Conservation (phyloP, 2,888 invertebrate species). For the Smittia sp. region DNA sequence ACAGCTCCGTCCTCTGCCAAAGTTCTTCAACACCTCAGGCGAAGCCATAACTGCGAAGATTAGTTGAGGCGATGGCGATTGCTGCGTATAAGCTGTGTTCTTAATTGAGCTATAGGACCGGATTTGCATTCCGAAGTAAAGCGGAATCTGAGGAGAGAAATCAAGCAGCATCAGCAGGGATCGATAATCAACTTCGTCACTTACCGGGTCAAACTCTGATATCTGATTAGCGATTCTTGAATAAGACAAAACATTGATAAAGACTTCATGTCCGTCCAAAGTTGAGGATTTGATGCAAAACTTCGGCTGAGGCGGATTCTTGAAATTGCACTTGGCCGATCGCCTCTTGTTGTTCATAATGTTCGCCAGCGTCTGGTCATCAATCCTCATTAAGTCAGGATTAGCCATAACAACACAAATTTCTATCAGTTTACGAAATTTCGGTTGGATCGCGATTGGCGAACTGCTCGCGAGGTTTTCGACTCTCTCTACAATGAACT, state of each 20-base stretch:
- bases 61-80: conserved; percentile 57
- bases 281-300: conserved; percentile 67
- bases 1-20: conserved; percentile 62
- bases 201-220: conserved; percentile 63
- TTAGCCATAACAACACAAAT: no score
- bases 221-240: conserved; percentile 67
- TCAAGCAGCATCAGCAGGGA: no score
- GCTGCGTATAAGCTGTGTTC: conserved; percentile 44
- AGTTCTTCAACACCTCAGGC: conserved; percentile 66
- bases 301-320: conserved; percentile 70
- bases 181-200: conserved; percentile 38
- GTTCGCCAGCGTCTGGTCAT: conserved; percentile 29
- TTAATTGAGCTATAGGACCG: conserved; percentile 22
- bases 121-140: conserved; percentile 29
- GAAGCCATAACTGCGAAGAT: conserved; percentile 74
- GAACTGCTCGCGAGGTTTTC: no score
- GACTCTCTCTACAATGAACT: no score
- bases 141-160: conserved; percentile 9
- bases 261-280: conserved; percentile 57
- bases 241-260: conserved; percentile 71
- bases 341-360: conserved; percentile 53
- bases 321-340: conserved; percentile 65
- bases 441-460: no score
- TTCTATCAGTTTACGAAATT: no score
- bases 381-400: conserved; percentile 17